phyloP scores from a whole-genome alignment of 2,888 invertebrate species.

The Drosophila limbata region DNA sequence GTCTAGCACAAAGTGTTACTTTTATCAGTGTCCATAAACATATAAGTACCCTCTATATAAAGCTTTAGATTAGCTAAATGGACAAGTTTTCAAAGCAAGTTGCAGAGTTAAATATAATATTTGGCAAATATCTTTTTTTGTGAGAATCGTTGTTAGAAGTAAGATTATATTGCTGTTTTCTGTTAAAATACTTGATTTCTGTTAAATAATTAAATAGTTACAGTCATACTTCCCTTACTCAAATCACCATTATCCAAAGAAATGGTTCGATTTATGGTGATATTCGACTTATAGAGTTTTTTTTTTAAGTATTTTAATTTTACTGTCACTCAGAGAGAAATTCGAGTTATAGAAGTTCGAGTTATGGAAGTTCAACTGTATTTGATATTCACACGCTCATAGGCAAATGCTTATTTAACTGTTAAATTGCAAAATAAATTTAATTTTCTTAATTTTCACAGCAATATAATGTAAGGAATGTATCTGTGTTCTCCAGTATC shows the following conservation, averaged over 20 bases:
- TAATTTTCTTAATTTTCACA: conserved; percentile 3
- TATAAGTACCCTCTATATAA: not conserved
- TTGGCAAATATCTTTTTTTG: not conserved
- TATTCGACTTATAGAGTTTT: too few species aligned
- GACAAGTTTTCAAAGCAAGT: not conserved
- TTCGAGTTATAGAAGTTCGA: too few species aligned
- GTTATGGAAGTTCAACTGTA: too few species aligned
- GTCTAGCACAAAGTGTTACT: conserved; percentile 14
- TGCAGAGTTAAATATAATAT: not conserved
- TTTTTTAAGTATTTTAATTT: too few species aligned
- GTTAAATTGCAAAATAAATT: not conserved
- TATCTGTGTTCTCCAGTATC: not conserved
- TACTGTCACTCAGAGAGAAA: too few species aligned
- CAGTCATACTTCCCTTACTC: too few species aligned
- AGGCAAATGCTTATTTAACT: not conserved
- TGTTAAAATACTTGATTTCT: too few species aligned
- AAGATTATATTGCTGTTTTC: not conserved
- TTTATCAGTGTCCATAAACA: conserved; percentile 14
- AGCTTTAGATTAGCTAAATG: conserved; percentile 1
- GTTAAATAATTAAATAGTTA: too few species aligned
- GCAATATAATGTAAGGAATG: conserved; percentile 1
- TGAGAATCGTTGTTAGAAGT: not conserved
- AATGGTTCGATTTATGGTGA: too few species aligned
- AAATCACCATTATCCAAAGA: too few species aligned
- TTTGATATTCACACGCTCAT: too few species aligned